A percentile compares a stretch with the other conserved stretches of the same genome.
Conservation (phyloP, 2,113 vertebrate species). For the Tricholaema leucomelas region DNA sequence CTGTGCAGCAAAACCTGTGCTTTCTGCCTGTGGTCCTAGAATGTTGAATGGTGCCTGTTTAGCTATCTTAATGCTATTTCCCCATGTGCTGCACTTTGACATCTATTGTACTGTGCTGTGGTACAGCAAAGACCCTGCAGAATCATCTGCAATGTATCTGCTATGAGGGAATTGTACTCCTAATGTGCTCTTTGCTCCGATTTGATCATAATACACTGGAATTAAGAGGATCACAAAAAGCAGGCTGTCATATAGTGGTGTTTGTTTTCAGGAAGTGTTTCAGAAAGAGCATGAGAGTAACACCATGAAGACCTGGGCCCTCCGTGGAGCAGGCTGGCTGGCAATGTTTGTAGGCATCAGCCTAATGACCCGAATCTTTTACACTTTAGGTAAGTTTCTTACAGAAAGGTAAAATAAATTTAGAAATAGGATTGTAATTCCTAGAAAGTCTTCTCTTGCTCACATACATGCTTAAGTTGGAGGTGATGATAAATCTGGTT, state of each 20-base stretch:
- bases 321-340: conserved; percentile 88
- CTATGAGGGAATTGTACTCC: not conserved
- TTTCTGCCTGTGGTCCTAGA: not conserved
- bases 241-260: not conserved
- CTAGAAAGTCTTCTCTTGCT: not conserved
- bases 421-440: not conserved
- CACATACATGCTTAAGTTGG: not conserved
- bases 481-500: not conserved
- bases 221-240: not conserved
- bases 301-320: conserved; percentile 88
- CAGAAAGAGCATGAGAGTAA: conserved; percentile 85
- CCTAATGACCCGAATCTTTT: conserved; percentile 87
- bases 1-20: not conserved
- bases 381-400: conserved; percentile 85
- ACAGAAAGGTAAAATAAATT: not conserved
- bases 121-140: not conserved
- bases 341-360: conserved; percentile 93
- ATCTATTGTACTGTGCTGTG: not conserved
- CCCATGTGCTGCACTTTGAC: not conserved
- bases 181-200: not conserved
- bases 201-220: not conserved
- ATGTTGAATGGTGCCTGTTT: not conserved
- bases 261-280: conserved; percentile 87
- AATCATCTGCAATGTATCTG: not conserved
- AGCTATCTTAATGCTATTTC: not conserved